Conservation (phyloP, 2,888 invertebrate species). For the Trissoscelio sp. region DNA sequence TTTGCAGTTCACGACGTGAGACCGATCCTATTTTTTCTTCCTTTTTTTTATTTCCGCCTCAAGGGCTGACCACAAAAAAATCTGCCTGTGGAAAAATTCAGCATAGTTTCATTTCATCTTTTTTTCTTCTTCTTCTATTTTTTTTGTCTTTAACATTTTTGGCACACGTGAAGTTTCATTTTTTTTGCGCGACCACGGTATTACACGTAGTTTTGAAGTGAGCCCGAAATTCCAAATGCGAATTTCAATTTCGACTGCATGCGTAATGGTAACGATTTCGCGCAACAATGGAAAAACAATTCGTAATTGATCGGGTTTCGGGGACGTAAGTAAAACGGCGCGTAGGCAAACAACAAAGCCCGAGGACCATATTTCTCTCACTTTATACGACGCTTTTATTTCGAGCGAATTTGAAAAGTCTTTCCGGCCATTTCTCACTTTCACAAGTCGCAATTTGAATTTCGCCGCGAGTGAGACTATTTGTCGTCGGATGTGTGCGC, state of each 20-base stretch:
- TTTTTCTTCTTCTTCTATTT: conserved; percentile 11
- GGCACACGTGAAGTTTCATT: conserved; percentile 30
- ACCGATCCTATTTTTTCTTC: conserved; percentile 44
- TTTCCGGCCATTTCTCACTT: conserved; percentile 41
- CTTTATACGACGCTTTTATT: conserved; percentile 46
- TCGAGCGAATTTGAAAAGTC: conserved; percentile 48
- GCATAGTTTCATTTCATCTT: conserved; percentile 25
- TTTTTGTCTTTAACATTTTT: conserved; percentile 19
- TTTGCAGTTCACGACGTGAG: conserved; percentile 58
- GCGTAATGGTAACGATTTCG: conserved; percentile 19
- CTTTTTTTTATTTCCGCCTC: conserved; percentile 14
- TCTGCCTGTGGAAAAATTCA: conserved; percentile 14
- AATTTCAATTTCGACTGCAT: conserved; percentile 19
- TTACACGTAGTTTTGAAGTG: background rate
- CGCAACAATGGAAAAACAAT: conserved; percentile 27
- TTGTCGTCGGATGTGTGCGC: conserved; percentile 43
- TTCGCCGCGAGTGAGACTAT: conserved; percentile 28
- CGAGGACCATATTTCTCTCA: conserved; percentile 41
- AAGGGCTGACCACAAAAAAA: conserved; percentile 27
- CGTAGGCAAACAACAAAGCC: conserved; percentile 37
- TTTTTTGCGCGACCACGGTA: conserved; percentile 16
- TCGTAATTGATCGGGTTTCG: conserved; percentile 18
- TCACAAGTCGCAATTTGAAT: conserved; percentile 47
- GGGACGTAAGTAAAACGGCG: conserved; percentile 26
- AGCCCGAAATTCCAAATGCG: background rate